A percentile compares a stretch with the other conserved stretches of the same genome.
phyloP scores from a whole-genome alignment of 2,113 vertebrate species.

The Rhea americana region DNA sequence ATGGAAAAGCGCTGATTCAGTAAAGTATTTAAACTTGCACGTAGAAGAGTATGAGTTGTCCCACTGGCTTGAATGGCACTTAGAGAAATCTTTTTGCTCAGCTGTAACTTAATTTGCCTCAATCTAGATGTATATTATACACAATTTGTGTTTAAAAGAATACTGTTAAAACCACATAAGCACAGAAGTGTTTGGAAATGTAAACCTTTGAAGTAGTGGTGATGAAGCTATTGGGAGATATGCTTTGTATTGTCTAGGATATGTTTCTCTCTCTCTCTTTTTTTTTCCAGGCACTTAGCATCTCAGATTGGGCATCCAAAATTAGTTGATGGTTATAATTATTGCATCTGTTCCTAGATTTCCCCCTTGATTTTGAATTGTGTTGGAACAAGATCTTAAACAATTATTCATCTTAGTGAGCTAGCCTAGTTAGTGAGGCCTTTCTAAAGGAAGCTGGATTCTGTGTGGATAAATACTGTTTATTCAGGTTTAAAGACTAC shows the following conservation, averaged over 20 bases:
- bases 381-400: background rate
- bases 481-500: background rate
- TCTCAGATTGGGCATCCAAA: background rate
- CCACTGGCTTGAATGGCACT: background rate
- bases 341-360: background rate
- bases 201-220: conserved; percentile 29
- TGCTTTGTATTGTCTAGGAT: background rate
- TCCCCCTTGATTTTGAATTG: background rate
- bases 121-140: conserved; percentile 20
- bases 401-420: background rate
- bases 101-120: conserved; percentile 41
- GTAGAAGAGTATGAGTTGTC: background rate
- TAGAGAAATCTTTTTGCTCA: conserved; percentile 20
- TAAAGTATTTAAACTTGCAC: background rate
- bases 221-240: background rate
- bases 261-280: background rate
- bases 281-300: background rate
- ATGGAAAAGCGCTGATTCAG: background rate
- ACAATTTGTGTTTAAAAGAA: conserved; percentile 23
- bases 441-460: background rate
- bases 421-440: background rate
- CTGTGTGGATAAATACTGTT: background rate
- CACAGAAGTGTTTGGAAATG: conserved; percentile 14
- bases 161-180: conserved; percentile 4
- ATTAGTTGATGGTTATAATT: background rate